These are phyloP conservation scores for Orthosia gracilis DNA, from an alignment of 2,888 invertebrate species.

Conservation along the genomic window DNA sequence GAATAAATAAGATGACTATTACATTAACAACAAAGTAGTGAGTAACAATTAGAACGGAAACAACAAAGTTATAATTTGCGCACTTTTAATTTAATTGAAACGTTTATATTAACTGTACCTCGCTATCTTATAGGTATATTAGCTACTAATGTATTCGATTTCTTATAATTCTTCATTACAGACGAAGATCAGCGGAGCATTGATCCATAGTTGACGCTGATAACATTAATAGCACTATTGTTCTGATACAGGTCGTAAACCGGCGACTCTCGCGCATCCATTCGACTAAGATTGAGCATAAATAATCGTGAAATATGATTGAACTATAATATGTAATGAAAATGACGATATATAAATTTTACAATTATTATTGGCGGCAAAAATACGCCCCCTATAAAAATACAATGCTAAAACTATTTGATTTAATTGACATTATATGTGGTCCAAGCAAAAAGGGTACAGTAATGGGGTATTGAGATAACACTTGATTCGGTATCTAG, in stretches of 20 bases:
- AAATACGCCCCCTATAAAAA: conserved; percentile 57
- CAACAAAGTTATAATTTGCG: conserved; percentile 33
- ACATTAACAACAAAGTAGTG: conserved; percentile 16
- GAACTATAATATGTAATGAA: conserved; percentile 29
- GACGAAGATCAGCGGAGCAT: conserved; percentile 64
- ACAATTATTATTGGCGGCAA: background rate
- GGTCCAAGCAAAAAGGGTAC: no score
- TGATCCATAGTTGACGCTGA: conserved; percentile 67
- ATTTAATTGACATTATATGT: background rate
- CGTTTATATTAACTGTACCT: conserved; percentile 18
- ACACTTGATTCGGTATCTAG: no score
- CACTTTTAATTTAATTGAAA: conserved; percentile 38
- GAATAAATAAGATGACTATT: background rate
- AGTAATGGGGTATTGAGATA: no score
- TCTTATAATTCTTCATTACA: conserved; percentile 50
- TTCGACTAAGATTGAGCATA: conserved; percentile 42
- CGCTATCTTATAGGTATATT: conserved; percentile 12
- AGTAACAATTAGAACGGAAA: conserved; percentile 48
- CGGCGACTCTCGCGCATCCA: conserved; percentile 30
- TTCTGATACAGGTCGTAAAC: conserved; percentile 63
- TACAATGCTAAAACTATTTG: background rate
- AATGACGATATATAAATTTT: background rate
- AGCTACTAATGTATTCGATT: conserved; percentile 2
- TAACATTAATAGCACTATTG: conserved; percentile 71
- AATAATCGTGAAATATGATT: conserved; percentile 46